Conservation (phyloP, 2,797 vertebrate species). For the Enteromius viviparus region DNA sequence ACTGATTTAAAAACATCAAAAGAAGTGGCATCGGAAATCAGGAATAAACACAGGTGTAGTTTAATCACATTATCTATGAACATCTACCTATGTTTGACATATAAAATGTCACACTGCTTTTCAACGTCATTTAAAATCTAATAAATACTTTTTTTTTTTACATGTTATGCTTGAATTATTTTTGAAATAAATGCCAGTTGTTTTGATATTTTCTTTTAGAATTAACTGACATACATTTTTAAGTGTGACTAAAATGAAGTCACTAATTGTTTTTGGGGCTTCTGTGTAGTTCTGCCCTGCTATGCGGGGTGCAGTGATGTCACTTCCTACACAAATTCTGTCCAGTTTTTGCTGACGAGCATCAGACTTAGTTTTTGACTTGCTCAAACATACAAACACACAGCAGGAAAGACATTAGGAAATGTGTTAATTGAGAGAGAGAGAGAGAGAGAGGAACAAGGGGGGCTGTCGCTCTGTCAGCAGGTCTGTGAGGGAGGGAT, state of each 20-base stretch:
- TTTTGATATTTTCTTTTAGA: not conserved
- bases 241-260: not conserved
- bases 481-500: constrained; percentile 60
- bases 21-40: not conserved
- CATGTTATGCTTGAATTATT: not conserved
- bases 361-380: constrained; percentile 28
- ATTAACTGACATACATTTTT: not conserved
- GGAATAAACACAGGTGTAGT: not conserved
- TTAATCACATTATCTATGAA: not conserved
- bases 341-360: constrained; percentile 21
- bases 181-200: not conserved
- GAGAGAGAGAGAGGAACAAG: constrained; percentile 53
- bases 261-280: not conserved
- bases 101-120: not conserved
- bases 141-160: not conserved
- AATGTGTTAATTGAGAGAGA: constrained; percentile 54
- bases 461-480: constrained; percentile 57
- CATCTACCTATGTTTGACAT: not conserved
- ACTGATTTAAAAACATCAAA: not conserved
- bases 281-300: not conserved
- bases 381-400: constrained; percentile 49
- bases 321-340: not conserved
- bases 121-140: not conserved
- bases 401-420: constrained; percentile 48
- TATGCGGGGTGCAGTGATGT: not conserved